Conservation (phyloP, 1,140 invertebrate species). For the Bombus fervidus region DNA sequence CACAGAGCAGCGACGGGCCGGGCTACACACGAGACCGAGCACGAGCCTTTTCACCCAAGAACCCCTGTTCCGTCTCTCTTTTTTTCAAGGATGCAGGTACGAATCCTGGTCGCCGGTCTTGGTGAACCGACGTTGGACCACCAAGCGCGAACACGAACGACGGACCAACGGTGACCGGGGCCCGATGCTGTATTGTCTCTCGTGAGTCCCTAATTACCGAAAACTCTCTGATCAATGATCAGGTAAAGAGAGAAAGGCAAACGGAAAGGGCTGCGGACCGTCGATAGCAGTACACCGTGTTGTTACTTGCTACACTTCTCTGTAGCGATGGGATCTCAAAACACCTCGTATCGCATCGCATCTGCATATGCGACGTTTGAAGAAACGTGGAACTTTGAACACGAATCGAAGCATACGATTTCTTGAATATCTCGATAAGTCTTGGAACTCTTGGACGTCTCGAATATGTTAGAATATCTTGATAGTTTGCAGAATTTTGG, state of each 20-base stretch:
- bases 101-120: constrained; percentile 54
- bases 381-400: neutral
- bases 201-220: constrained; percentile 61
- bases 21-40: neutral
- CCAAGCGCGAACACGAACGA: constrained; percentile 50
- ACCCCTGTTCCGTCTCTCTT: constrained; percentile 58
- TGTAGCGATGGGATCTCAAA: no score
- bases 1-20: neutral
- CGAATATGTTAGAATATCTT: no score
- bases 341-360: no score
- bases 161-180: constrained; percentile 62
- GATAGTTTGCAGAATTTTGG: no score
- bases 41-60: constrained; percentile 56
- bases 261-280: neutral
- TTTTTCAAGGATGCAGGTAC: constrained; percentile 71
- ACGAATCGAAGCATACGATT: neutral
- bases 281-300: neutral
- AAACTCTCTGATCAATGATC: constrained; percentile 22
- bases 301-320: neutral
- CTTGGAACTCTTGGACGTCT: neutral
- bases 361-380: neutral
- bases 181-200: constrained; percentile 56
- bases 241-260: constrained; percentile 62
- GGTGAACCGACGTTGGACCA: constrained; percentile 64
- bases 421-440: neutral